These are phyloP conservation scores for Drosophila merina DNA, from an alignment of 2,888 invertebrate species.

Conservation along the genomic window DNA sequence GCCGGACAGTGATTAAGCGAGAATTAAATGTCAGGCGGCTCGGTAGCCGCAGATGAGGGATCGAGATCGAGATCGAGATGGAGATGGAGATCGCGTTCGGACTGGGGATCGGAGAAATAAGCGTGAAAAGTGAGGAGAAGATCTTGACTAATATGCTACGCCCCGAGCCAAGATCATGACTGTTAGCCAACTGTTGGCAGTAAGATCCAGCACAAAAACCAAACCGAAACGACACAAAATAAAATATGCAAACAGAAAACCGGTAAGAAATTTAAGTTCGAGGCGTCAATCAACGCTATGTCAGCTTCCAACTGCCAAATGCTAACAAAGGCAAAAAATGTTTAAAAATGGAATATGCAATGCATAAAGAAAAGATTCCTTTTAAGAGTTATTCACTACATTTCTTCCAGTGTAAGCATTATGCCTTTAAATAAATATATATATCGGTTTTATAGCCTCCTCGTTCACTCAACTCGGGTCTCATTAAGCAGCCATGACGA, in stretches of 20 bases:
- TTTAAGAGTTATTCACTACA: too few species aligned
- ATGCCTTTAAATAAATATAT: conserved; percentile 5
- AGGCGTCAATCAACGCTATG: conserved; percentile 72
- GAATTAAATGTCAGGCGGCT: conserved; percentile 68
- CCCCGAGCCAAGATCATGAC: conserved; percentile 40
- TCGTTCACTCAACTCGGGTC: conserved; percentile 70
- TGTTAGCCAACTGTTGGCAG: conserved; percentile 22
- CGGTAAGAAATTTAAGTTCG: conserved; percentile 43
- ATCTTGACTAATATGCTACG: conserved; percentile 53
- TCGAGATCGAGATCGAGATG: conserved; percentile 9
- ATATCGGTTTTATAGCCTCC: conserved; percentile 42
- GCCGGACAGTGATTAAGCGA: conserved; percentile 75
- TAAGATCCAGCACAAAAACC: conserved; percentile 16
- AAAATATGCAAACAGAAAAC: conserved; percentile 32
- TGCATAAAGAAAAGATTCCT: conserved; percentile 68
- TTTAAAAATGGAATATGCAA: conserved; percentile 48
- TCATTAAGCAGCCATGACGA: conserved; percentile 83
- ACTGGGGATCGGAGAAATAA: conserved; percentile 8
- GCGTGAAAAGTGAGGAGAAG: conserved; percentile 46
- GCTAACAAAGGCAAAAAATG: conserved; percentile 64
- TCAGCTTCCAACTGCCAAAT: conserved; percentile 76
- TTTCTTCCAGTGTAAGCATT: conserved; percentile 9
- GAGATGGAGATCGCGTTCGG: background rate
- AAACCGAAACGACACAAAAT: conserved; percentile 20
- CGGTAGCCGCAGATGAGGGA: conserved; percentile 45